Evolutionary conservation across 1,140 invertebrate genomes (phyloP).

Genomic region (Hyposmocoma kahamanoa): DNA sequence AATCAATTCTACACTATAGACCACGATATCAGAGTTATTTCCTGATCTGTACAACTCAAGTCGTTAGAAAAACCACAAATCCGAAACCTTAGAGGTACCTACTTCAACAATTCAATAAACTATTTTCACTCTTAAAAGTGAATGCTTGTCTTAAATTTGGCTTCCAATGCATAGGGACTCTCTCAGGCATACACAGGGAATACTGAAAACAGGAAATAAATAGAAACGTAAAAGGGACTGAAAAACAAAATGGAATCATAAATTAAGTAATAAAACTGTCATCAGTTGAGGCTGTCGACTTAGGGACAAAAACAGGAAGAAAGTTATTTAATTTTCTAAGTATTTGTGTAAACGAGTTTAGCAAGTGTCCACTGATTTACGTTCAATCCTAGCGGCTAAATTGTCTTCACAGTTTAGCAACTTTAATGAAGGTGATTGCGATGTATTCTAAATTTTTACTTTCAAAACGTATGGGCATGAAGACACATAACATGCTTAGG

Average conservation of each 20-base stretch:
- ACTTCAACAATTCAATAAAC: slow-evolving; percentile 71
- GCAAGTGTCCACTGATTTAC: neutral
- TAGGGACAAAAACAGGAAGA: slow-evolving; percentile 8
- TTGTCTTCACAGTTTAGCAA: slow-evolving; percentile 4
- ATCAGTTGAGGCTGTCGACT: neutral
- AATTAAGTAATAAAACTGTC: slow-evolving; percentile 9
- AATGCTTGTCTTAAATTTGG: slow-evolving; percentile 71
- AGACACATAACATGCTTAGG: slow-evolving; percentile 60
- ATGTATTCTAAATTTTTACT: slow-evolving; percentile 4
- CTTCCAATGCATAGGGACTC: slow-evolving; percentile 72
- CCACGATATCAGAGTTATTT: slow-evolving; percentile 19
- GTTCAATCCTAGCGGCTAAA: neutral
- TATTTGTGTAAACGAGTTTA: neutral
- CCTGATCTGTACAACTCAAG: slow-evolving; percentile 32
- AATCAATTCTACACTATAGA: slow-evolving; percentile 67
- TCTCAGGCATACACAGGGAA: slow-evolving; percentile 73
- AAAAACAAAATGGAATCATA: slow-evolving; percentile 25
- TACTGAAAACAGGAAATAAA: slow-evolving; percentile 72
- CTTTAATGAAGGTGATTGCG: slow-evolving; percentile 5
- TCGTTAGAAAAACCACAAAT: slow-evolving; percentile 41
- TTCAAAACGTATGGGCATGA: slow-evolving; percentile 22
- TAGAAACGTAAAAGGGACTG: slow-evolving; percentile 54
- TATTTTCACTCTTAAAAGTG: slow-evolving; percentile 71
- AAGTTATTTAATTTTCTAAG: slow-evolving; percentile 14
- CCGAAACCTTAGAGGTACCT: slow-evolving; percentile 55